phyloP scores from a whole-genome alignment of 2,888 invertebrate species.

The Dusona sp. region DNA sequence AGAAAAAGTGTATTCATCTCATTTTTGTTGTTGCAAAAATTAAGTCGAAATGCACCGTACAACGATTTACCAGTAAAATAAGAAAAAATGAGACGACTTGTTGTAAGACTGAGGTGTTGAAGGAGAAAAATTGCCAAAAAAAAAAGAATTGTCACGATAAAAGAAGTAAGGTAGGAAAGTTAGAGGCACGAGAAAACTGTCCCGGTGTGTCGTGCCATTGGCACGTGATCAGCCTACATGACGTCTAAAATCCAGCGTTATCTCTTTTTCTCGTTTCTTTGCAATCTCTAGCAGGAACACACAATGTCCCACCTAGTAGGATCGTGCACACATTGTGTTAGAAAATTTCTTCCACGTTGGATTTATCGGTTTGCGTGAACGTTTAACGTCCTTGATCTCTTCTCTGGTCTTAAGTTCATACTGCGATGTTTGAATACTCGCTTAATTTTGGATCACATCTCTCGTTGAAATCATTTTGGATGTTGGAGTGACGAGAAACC shows the following conservation, averaged over 20 bases:
- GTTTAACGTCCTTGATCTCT: background rate
- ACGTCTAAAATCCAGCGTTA: conserved; percentile 35
- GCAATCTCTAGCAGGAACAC: background rate
- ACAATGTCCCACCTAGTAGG: background rate
- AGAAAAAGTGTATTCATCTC: background rate
- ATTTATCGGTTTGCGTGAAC: background rate
- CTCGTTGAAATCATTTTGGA: conserved; percentile 29
- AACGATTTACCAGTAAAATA: background rate
- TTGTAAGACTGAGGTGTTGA: background rate
- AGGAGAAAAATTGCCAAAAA: background rate
- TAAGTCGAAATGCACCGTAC: background rate
- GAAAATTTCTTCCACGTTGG: conserved; percentile 10
- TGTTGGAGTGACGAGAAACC: conserved; percentile 39
- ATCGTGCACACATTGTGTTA: conserved; percentile 1
- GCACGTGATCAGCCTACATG: conserved; percentile 47
- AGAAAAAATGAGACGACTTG: background rate
- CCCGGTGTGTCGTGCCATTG: conserved; percentile 45
- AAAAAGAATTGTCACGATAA: background rate
- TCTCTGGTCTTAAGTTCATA: conserved; percentile 20
- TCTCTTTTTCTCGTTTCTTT: conserved; percentile 14
- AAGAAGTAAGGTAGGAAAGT: conserved; percentile 14
- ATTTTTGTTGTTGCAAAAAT: background rate
- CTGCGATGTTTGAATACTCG: background rate
- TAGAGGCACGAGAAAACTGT: conserved; percentile 18
- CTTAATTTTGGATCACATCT: conserved; percentile 25